Conservation (phyloP, 1,140 invertebrate genomes). For the Polypedilum vanderplanki region DNA sequence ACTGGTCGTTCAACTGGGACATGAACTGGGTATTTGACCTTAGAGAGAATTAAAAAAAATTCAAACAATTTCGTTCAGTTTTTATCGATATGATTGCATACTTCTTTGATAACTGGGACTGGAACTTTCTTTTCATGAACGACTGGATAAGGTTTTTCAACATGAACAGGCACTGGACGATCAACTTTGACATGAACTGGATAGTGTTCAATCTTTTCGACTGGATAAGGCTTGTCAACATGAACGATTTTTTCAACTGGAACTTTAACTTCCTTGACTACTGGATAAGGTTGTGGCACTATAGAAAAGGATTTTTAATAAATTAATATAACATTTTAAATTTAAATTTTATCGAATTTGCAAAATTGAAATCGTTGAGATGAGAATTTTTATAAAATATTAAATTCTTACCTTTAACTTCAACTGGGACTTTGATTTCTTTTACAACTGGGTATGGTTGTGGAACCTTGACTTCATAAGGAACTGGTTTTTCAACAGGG, state of each 20-base stretch:
- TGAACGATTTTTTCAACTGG: conserved; percentile 63
- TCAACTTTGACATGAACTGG: conserved; percentile 63
- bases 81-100: no score
- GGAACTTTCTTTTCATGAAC: conserved; percentile 55
- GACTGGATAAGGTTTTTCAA: conserved; percentile 57
- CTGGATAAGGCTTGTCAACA: conserved; percentile 59
- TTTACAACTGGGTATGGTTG: conserved; percentile 57
- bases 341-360: no score
- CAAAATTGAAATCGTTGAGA: no score
- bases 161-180: conserved; percentile 55
- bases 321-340: no score
- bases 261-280: conserved; percentile 58
- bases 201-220: conserved; percentile 64
- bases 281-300: conserved; percentile 48
- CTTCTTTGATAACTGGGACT: conserved; percentile 50
- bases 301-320: not conserved
- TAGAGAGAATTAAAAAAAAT: not conserved
- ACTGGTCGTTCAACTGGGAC: conserved; percentile 54
- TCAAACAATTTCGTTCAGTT: no score
- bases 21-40: conserved; percentile 47
- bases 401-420: conserved; percentile 52
- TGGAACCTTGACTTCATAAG: conserved; percentile 62
- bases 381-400: no score
- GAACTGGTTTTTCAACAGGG: conserved; percentile 54
- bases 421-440: conserved; percentile 59